A percentile compares a stretch with the other conserved stretches of the same genome.
phyloP scores from a whole-genome alignment of 35 echinoderm and acorn worm genomes.

The Apostichopus californicus region DNA sequence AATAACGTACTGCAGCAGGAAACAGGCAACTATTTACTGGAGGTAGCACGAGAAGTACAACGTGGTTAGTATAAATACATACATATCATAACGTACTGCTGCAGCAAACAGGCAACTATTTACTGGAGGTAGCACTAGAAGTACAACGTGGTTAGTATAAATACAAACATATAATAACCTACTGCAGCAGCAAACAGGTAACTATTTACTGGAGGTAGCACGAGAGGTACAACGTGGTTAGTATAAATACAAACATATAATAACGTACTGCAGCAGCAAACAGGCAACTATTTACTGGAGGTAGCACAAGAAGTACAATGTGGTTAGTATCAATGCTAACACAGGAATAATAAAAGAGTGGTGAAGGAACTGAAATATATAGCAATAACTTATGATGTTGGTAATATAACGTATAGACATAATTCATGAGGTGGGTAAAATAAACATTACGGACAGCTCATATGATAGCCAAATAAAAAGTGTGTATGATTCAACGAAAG shows the following conservation, averaged over 20 bases:
- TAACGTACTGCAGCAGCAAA: constrained; percentile 71
- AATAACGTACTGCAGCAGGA: constrained; percentile 64
- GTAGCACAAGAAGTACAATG: constrained; percentile 52
- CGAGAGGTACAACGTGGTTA: constrained; percentile 45
- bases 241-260: background rate
- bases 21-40: constrained; percentile 82
- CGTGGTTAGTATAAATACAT: constrained; percentile 62
- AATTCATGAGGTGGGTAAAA: too few species aligned
- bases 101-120: constrained; percentile 87
- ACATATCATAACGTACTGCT: constrained; percentile 96
- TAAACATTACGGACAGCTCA: too few species aligned
- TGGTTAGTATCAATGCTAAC: constrained; percentile 14
- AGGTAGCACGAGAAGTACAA: constrained; percentile 25
- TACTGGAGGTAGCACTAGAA: constrained; percentile 62
- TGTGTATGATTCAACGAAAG: too few species aligned
- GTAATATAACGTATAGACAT: too few species aligned
- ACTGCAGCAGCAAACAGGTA: constrained; percentile 85
- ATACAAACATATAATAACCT: background rate
- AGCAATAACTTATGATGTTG: too few species aligned
- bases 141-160: constrained; percentile 40
- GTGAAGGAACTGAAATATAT: too few species aligned
- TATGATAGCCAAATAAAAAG: too few species aligned
- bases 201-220: constrained; percentile 73
- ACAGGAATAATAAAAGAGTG: too few species aligned
- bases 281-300: constrained; percentile 77